Base-by-base conservation (phyloP, 2,888 invertebrate species). In the Spodoptera picta region DNA sequence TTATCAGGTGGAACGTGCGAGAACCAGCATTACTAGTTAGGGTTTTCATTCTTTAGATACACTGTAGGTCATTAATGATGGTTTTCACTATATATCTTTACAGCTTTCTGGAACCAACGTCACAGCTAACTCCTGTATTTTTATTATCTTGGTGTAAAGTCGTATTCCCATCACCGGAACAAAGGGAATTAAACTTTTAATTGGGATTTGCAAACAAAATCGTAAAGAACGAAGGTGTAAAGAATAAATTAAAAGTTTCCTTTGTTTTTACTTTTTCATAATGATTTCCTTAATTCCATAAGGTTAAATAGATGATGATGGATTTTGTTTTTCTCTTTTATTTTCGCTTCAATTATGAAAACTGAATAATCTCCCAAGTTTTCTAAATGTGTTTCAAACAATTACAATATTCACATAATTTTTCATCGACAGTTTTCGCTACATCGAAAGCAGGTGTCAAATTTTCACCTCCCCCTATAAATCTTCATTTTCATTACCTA, bases 401-500 rank as follows among this genome's bases (percentile, higher is more conserved):
- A 69, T 66, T 75, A 65, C 41, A 62, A 65, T 52, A 65, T 67
- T 64, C 50, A 62, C 63, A 66, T 64, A 71, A 79, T 79, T 77
- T 74, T 79, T 74, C 66, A 67, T 71, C 55, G 23, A 56, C 27
- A 46, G 53, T 67, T 63, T 69, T 60, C 31, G 65, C 51, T 69
- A 63, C 60, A 65, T 44, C 46, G 64, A 69, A 69, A 67, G 69
- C 65, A 72, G 75, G 80, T 80, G 78, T 77, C 64, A 80, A 77
- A 66, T 65, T 66, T 76, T 60, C 61, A 56, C 72, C 68, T 66
- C 66, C 74, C 62, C 65, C 65, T 65, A 79, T 83, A 81, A 76
- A 80, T 81, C 78, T 81, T 76, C 77, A 81, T 79, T 83, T 80
- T 79, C 75, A 77, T 79, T 80, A 73, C 66, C 48, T 53, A 45